Evolutionary conservation across 37 sponge, comb jelly and placozoan species (phyloP).

Genomic region (Bolinopsis microptera): DNA sequence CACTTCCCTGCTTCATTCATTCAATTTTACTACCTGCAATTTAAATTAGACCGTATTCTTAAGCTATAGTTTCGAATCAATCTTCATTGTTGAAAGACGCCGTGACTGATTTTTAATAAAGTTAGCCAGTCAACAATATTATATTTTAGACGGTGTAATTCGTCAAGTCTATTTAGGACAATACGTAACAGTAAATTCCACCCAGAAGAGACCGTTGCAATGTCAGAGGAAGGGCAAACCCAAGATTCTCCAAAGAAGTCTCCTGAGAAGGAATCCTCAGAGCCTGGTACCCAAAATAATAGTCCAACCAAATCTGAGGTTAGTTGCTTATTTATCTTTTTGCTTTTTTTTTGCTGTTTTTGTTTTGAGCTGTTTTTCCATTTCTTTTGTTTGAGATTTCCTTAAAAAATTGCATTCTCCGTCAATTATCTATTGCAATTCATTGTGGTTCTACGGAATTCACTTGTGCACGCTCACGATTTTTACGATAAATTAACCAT

Average conservation of each 20-base stretch:
- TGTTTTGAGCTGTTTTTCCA: too few relatives aligned
- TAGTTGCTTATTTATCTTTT: too few relatives aligned
- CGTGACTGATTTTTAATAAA: background rate
- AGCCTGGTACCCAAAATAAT: background rate
- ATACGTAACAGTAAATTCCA: background rate
- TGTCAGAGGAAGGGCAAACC: constrained; percentile 11
- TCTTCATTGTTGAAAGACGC: background rate
- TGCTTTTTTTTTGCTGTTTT: too few relatives aligned
- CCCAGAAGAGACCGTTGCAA: background rate
- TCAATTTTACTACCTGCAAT: background rate
- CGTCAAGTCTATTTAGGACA: background rate
- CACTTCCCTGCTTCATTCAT: background rate
- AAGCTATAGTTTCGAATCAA: background rate
- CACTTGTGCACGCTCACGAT: too few relatives aligned
- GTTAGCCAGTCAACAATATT: background rate
- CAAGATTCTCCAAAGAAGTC: constrained; percentile 7
- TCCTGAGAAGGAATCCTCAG: background rate
- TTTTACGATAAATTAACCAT: background rate
- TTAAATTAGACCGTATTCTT: background rate
- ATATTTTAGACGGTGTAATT: background rate
- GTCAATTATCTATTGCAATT: too few relatives aligned
- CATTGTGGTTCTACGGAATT: too few relatives aligned
- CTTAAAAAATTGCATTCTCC: too few relatives aligned
- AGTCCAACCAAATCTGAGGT: background rate
- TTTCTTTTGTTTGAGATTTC: too few relatives aligned